Evolutionary conservation across 2,888 invertebrate genomes (phyloP), one percentile per base, ranked within the genome.

Genomic region (Zhuqinia jingwanae): DNA sequence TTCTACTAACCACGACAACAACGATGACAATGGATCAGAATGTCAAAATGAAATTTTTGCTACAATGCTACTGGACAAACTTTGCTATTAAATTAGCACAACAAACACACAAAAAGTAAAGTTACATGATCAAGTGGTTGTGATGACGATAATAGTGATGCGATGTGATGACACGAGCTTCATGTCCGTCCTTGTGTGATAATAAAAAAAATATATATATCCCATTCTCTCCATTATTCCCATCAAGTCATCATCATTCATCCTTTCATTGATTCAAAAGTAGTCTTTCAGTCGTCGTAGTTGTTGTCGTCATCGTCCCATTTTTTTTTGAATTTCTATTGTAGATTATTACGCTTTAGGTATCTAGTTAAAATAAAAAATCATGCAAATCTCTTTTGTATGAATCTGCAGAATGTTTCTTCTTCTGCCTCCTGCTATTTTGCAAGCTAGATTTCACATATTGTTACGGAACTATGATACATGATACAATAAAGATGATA

Each of bases 71-170:
- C 63, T 60, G 36, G 6, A 17, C 5, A 65, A 65, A 65, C 36
- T 65, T 65, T 65, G 17, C n/a, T 17, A 65, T 65, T 65, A 65
- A 65, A 65, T 65, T 65, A 65, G 63, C n/a, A 36, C 36, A 63
- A n/a, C n/a, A n/a, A n/a, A n/a, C n/a, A n/a, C n/a, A n/a, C n/a
- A n/a, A n/a, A n/a, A n/a, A n/a, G n/a, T n/a, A 58, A 13, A 13
- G 60, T 30, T 65, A 36, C 36, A 65, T 13, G 27, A n/a, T n/a
- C n/a, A n/a, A n/a, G n/a, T n/a, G n/a, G n/a, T n/a, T n/a, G 1
- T 65, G 36, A n/a, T 65, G 36, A 13, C 30, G 25, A 5, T 63
- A 25, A 3, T 58, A 15, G 25, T 10, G 50, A n/a, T 50, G 50
- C 53, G 11, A 2, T 22, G 5, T 15, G 63, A 65, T 65, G 63